Conservation (phyloP, 2,113 vertebrate species). For the Isurus oxyrinchus region DNA sequence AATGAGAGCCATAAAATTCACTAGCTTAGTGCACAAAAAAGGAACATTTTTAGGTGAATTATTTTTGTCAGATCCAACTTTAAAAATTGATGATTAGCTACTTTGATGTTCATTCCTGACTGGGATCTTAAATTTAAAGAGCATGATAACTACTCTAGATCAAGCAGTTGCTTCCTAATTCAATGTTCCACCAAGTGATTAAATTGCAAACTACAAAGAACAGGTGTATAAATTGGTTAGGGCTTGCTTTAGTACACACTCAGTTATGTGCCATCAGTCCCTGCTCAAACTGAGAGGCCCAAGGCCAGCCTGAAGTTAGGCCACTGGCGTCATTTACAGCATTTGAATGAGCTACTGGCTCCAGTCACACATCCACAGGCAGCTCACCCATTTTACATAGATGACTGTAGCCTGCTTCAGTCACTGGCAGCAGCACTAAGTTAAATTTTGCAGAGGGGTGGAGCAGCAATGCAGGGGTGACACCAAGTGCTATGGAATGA, state of each 20-base stretch:
- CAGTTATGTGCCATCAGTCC: not conserved
- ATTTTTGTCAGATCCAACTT: not conserved
- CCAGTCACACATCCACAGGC: not conserved
- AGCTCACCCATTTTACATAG: not conserved
- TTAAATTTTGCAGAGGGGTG: not conserved
- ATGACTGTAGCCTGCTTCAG: not conserved
- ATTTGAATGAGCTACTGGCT: not conserved
- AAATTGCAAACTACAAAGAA: not conserved
- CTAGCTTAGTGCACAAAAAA: not conserved
- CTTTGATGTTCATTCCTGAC: constrained; percentile 4
- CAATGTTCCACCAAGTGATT: not conserved
- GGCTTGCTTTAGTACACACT: not conserved
- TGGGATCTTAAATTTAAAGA: not conserved
- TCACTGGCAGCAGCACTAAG: not conserved
- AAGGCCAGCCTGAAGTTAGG: not conserved
- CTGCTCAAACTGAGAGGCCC: not conserved
- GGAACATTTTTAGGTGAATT: not conserved
- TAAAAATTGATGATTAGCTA: not conserved
- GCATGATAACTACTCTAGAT: not conserved
- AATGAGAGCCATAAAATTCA: not conserved
- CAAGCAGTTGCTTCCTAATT: not conserved
- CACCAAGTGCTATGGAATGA: not conserved
- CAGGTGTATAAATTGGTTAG: no score
- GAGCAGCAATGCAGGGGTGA: not conserved
- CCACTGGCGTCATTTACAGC: not conserved